phyloP scores from a whole-genome alignment of 1,140 invertebrate genomes.

The Lethrus apterus region DNA sequence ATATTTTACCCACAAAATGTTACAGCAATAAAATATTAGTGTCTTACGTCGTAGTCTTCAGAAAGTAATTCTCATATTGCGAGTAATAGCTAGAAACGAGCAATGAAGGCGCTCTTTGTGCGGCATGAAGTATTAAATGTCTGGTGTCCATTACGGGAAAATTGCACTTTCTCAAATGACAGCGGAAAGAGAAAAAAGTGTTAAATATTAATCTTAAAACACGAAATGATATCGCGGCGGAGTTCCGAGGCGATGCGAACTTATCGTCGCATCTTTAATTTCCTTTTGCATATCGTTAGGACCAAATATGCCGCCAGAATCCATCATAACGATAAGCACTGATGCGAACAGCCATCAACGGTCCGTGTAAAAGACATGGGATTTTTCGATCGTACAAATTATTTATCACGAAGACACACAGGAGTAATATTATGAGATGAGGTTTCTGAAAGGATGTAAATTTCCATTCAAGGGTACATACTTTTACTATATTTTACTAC shows the following conservation, averaged over 20 bases:
- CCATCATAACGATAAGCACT: slow-evolving; percentile 39
- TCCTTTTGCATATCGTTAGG: slow-evolving; percentile 39
- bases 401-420: slow-evolving; percentile 2
- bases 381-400: slow-evolving; percentile 17
- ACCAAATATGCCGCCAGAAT: slow-evolving; percentile 35
- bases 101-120: no score
- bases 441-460: background rate
- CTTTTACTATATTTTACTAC: background rate
- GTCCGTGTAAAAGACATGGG: slow-evolving; percentile 9
- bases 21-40: no score
- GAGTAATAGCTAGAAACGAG: no score
- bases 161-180: no score
- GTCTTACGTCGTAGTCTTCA: no score
- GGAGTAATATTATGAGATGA: background rate
- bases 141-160: no score
- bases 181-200: slow-evolving; percentile 21
- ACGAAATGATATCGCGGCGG: slow-evolving; percentile 25
- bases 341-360: slow-evolving; percentile 28
- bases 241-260: slow-evolving; percentile 27
- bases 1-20: no score
- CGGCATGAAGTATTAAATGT: no score
- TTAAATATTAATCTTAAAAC: slow-evolving; percentile 26
- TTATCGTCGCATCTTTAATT: slow-evolving; percentile 40
- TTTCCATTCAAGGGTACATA: background rate
- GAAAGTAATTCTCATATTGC: no score